Evolutionary conservation across 2,113 vertebrate species (phyloP).

Genomic region (Turnix velox): DNA sequence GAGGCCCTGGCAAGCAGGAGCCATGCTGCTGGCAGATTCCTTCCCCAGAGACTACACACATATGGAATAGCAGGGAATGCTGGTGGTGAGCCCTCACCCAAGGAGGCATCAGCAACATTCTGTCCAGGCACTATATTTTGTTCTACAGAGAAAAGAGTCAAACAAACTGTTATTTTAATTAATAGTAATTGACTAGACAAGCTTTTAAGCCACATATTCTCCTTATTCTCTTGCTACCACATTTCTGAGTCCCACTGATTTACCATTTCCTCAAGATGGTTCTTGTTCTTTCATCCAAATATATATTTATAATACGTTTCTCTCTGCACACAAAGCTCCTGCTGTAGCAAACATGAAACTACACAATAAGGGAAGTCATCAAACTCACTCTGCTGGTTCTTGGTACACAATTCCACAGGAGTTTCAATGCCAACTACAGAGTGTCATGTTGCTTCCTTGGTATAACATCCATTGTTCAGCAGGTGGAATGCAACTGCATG

Average conservation of each 20-base stretch:
- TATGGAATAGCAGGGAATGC: background rate
- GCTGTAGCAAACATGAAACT: background rate
- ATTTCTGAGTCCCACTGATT: background rate
- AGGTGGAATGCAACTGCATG: background rate
- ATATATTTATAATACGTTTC: background rate
- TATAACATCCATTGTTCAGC: background rate
- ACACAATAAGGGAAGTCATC: too few species aligned
- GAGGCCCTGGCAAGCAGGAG: background rate
- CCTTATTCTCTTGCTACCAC: background rate
- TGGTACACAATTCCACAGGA: background rate
- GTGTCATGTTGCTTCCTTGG: background rate
- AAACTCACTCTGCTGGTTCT: rapidly evolving
- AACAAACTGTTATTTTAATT: background rate
- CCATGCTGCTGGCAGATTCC: background rate
- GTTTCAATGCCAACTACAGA: background rate
- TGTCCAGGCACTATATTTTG: background rate
- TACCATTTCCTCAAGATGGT: background rate
- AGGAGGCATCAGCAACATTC: background rate
- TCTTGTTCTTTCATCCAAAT: background rate
- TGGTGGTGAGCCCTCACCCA: background rate
- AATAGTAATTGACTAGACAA: background rate
- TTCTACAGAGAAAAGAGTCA: background rate
- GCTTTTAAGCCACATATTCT: background rate
- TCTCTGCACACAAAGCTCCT: background rate
- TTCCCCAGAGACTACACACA: background rate